Conservation (phyloP, 2,888 invertebrate genomes). For the Phymatocera aterrima region DNA sequence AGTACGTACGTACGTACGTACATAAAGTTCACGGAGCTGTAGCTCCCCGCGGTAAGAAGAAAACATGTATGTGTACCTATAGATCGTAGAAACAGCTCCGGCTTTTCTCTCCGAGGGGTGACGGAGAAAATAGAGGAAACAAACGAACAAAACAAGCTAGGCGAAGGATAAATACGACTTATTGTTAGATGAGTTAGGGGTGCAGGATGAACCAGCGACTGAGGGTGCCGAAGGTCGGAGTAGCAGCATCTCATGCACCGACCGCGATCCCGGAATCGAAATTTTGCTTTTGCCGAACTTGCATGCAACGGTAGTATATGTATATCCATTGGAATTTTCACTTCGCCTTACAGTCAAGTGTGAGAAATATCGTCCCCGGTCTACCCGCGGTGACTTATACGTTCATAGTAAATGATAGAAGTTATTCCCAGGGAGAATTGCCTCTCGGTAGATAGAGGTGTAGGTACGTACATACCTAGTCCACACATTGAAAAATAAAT, state of each 20-base stretch:
- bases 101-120: background rate
- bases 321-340: too few species aligned
- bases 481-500: conserved; percentile 68
- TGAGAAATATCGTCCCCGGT: too few species aligned
- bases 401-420: too few species aligned
- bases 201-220: background rate
- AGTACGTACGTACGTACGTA: background rate
- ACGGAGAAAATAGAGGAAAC: conserved; percentile 5
- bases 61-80: too few species aligned
- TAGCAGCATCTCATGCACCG: background rate
- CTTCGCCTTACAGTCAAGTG: too few species aligned
- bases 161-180: conserved; percentile 38
- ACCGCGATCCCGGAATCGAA: conserved; percentile 53
- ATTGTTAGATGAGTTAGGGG: conserved; percentile 18
- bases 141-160: conserved; percentile 6
- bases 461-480: conserved; percentile 37
- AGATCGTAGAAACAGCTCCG: conserved; percentile 14
- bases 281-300: conserved; percentile 57
- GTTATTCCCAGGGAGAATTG: conserved; percentile 59
- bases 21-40: too few species aligned
- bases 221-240: background rate
- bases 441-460: conserved; percentile 43
- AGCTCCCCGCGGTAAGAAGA: background rate
- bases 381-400: too few species aligned
- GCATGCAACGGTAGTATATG: too few species aligned